These are phyloP conservation scores for Callocephalon fimbriatum DNA, from an alignment of 2,113 vertebrate genomes.

Conservation along the genomic window DNA sequence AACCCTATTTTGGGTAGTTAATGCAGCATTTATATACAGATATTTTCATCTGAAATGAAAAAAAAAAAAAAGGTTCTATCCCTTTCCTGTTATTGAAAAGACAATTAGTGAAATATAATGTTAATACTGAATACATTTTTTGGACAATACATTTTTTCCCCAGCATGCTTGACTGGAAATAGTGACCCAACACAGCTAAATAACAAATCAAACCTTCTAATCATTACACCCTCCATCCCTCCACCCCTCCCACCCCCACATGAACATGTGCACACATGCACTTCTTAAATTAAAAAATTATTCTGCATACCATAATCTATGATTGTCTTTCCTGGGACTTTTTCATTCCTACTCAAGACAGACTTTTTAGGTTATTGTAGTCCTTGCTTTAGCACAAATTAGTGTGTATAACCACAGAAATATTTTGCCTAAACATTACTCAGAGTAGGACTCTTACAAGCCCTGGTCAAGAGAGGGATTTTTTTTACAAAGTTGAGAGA, in stretches of 20 bases:
- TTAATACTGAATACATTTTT: background rate
- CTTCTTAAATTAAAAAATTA: background rate
- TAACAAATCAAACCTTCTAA: background rate
- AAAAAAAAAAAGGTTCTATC: background rate
- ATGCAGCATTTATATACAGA: background rate
- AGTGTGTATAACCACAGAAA: background rate
- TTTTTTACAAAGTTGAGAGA: background rate
- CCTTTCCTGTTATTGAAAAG: background rate
- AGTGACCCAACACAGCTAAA: background rate
- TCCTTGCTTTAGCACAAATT: background rate
- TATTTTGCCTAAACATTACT: background rate
- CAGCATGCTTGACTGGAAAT: background rate
- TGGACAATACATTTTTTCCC: background rate
- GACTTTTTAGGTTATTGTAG: background rate
- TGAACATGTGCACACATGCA: fast-evolving
- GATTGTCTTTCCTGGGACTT: background rate
- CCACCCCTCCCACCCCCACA: background rate
- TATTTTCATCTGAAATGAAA: background rate
- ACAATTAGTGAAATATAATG: background rate
- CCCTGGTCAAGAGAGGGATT: background rate
- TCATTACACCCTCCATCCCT: background rate
- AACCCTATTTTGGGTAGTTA: background rate
- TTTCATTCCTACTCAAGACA: background rate
- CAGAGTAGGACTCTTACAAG: background rate
- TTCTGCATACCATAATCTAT: background rate